Base-by-base conservation (phyloP, 2,113 vertebrate genomes). In the Mystacornis crossleyi region DNA sequence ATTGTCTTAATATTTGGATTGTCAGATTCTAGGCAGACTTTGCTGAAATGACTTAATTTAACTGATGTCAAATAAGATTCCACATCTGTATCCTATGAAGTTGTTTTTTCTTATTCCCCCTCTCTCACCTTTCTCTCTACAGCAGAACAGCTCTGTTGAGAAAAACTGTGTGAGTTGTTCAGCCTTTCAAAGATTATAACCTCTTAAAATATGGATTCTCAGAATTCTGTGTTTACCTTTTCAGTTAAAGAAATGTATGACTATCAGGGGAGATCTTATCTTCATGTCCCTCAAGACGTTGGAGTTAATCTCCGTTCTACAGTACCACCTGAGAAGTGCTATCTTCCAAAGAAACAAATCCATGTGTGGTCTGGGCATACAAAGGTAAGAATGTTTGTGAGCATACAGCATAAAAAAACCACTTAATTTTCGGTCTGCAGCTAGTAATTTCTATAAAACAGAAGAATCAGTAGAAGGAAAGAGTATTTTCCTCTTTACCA, bases 331-430 rank as follows among this genome's bases (percentile, higher is more conserved):
- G 99, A 99, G 78, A 99, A 99, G 79, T 99, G 99, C 97, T 99
- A 99, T 81, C 98, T 99, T 94, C 99, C 99, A 11, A 99, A 99
- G 96, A 99, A 99, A 95, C 99, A 99, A 96, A 99, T 99, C 64
- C 99, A 99, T 25, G 99, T 99, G 62, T 99, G 99, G 99, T 99
- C 99, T 74, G 99, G 99, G 95, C 99, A 99, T 97, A 99, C 99
- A 21, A 99, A 99, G 99, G 99, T 99, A 95, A 95, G 96, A 38
- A 7, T 72, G 19, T 55, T 67, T 65, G 10, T 71, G 70, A 85
- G 34, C 1, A 0, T 70, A 43, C 29, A n/a, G 70, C 43, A 2
- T 70, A 53, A 77, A 64, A 64, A 89, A 31, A 4, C 8, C 18
- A 18, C 69, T 74, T 62, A 16, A 28, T 50, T 90, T 67, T 36